A percentile compares a stretch with the other conserved stretches of the same genome.
Conservation (phyloP, 1,140 invertebrate genomes). For the Ylistrum balloti region DNA sequence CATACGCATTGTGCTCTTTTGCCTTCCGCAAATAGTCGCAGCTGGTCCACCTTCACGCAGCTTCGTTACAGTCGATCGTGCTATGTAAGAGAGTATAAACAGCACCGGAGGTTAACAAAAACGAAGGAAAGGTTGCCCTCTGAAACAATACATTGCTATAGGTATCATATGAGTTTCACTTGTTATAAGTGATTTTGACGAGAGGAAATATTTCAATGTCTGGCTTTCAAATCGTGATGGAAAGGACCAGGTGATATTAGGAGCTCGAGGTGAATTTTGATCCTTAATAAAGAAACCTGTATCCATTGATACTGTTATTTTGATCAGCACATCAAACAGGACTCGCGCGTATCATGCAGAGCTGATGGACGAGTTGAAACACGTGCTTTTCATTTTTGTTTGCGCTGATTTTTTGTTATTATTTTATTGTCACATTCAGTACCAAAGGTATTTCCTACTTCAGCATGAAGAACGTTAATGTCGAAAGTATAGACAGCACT, state of each 20-base stretch:
- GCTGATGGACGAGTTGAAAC: background rate
- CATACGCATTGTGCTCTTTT: too few species aligned
- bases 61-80: too few species aligned
- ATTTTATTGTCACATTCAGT: background rate
- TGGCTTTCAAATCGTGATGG: background rate
- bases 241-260: background rate
- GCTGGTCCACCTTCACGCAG: too few species aligned
- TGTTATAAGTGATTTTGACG: background rate
- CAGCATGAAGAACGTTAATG: background rate
- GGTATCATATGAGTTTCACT: too few species aligned
- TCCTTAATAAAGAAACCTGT: background rate
- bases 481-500: too few species aligned
- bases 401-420: background rate
- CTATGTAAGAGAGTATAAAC: too few species aligned
- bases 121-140: background rate
- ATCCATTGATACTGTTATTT: background rate
- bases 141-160: background rate
- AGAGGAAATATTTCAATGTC: background rate
- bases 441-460: background rate
- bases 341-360: background rate
- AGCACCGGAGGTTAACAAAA: background rate
- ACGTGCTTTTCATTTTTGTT: background rate
- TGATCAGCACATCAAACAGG: constrained; percentile 1
- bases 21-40: too few species aligned
- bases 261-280: background rate